phyloP scores from a whole-genome alignment of 2,113 vertebrate species.

The Sialia sialis region DNA sequence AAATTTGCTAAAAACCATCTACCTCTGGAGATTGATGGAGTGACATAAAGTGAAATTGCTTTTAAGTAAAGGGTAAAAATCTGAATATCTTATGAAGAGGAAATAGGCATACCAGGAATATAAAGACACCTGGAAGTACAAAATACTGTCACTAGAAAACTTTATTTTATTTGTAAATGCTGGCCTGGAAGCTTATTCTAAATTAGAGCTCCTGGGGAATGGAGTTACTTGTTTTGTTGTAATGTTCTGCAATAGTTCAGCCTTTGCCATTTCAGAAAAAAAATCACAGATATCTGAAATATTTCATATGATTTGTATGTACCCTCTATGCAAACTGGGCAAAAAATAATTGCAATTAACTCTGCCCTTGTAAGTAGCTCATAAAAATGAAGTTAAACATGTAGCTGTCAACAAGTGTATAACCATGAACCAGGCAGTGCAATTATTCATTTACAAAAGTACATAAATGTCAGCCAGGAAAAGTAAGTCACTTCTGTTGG shows the following conservation, averaged over 20 bases:
- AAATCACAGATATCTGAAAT: neutral
- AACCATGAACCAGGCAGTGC: neutral
- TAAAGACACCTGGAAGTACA: neutral
- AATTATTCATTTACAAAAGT: neutral
- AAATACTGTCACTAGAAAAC: neutral
- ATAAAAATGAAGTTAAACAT: neutral
- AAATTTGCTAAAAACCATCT: neutral
- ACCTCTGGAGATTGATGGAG: neutral
- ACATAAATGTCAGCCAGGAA: neutral
- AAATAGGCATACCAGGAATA: neutral
- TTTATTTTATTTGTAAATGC: neutral
- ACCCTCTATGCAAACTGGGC: neutral
- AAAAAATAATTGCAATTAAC: neutral
- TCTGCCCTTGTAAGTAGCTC: neutral
- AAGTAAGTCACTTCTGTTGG: neutral
- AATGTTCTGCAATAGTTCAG: neutral
- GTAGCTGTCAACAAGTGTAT: neutral
- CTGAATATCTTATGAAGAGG: neutral
- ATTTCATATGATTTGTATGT: neutral
- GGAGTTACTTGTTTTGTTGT: neutral
- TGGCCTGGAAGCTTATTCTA: neutral
- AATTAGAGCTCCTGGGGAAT: neutral
- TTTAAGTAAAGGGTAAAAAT: neutral
- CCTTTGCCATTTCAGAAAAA: neutral
- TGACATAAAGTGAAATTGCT: neutral